Evolutionary conservation across 2,888 invertebrate genomes (phyloP).

Genomic region (Ganaspis brasiliensis): DNA sequence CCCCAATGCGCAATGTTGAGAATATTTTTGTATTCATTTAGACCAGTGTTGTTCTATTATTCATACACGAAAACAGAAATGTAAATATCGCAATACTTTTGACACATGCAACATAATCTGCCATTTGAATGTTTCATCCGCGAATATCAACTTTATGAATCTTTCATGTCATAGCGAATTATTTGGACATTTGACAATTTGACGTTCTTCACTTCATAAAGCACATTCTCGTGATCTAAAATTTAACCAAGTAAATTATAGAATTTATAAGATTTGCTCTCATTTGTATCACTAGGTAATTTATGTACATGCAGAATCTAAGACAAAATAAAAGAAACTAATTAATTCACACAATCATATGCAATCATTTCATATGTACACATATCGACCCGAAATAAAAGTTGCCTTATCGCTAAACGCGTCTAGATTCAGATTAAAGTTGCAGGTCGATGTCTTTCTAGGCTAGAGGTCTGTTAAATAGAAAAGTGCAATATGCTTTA

Average conservation of each 20-base stretch:
- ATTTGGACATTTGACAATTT: constrained; percentile 34
- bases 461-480: not conserved
- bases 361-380: constrained; percentile 5
- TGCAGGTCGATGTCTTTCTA: constrained; percentile 8
- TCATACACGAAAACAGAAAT: constrained; percentile 29
- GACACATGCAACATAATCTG: constrained; percentile 36
- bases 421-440: constrained; percentile 1
- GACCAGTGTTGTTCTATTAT: constrained; percentile 17
- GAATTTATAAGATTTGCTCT: not conserved
- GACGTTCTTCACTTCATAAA: constrained; percentile 16
- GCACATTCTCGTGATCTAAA: not conserved
- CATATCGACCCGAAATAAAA: constrained; percentile 9
- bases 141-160: constrained; percentile 20
- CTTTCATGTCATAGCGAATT: constrained; percentile 27
- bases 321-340: not conserved
- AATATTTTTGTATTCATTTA: constrained; percentile 15
- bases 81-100: constrained; percentile 31
- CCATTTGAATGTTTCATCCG: constrained; percentile 29
- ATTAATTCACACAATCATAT: not conserved
- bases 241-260: constrained; percentile 1
- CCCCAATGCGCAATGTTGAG: constrained; percentile 20
- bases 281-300: not conserved
- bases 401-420: not conserved
- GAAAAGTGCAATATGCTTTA: not conserved
- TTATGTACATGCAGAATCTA: not conserved